Evolutionary conservation across 2,888 invertebrate genomes (phyloP), one percentile per base, ranked within the genome.

Genomic region (Napeogenes inachia): DNA sequence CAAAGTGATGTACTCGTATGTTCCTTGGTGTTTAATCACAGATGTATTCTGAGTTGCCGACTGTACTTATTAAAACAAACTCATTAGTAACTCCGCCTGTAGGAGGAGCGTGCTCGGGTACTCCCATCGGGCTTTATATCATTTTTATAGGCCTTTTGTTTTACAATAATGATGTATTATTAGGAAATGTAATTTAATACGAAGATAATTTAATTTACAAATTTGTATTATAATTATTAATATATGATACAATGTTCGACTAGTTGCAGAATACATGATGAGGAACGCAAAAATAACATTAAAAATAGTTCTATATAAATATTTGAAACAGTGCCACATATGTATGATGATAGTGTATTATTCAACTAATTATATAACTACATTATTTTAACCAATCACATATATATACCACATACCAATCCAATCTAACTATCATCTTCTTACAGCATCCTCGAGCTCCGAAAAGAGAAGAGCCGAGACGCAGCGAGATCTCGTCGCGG

Each of bases 401-500:
- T 21, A 21, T 21, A 21, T 21, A 1, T 21, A 21, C 21, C 21
- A 21, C 35, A 35, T 35, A 35, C 6, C 35, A 35, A 35, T 1
- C 6, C 35, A 61, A 71, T 67, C 78, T 85, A 78, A 84, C 76
- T 21, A 5, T 8, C 4, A 47, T 57, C 75, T 69, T 75, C 78
- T 94, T 93, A 87, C 94, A 98, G 98, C 86, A 97, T 98, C 81
- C 93, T 98, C 87, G 98, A 98, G 87, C 91, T 98, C 66, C 93
- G 98, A 70, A 98, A 98, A 91, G 98, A 98, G 87, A 98, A 98
- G 85, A 97, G 97, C 71, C 91, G 98, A 75, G 98, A 98, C 83
- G 98, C 98, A 54, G 98, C 98, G 5, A 92, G 98, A 67, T 97
- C 97, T 12, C 92, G 98, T 59, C 93, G 98, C 47, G 97, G 98